Conservation (phyloP, 2,113 vertebrate species). For the Larimichthys polyactis region DNA sequence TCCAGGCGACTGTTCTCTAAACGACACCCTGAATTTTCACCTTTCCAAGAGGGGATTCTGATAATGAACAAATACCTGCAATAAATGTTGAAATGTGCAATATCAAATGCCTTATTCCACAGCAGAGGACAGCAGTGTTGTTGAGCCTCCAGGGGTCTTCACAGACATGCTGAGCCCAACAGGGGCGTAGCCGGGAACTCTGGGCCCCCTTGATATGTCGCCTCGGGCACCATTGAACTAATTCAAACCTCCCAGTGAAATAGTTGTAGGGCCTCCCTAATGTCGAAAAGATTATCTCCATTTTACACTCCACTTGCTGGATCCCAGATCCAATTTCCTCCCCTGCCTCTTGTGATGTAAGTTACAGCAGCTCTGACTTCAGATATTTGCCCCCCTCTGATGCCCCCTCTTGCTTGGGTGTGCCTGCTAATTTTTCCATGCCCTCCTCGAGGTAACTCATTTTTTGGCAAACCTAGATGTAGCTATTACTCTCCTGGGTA, state of each 20-base stretch:
- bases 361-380: constrained; percentile 22
- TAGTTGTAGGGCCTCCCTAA: not conserved
- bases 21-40: not conserved
- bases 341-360: constrained; percentile 8
- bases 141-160: constrained; percentile 4
- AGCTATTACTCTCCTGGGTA: too few relatives aligned
- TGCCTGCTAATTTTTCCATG: constrained; percentile 1
- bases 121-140: constrained; percentile 15
- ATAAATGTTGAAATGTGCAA: constrained; percentile 1
- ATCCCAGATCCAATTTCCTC: constrained; percentile 37
- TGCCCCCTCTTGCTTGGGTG: not conserved
- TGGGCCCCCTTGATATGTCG: not conserved
- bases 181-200: constrained; percentile 29
- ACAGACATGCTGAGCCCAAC: constrained; percentile 37
- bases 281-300: constrained; percentile 18
- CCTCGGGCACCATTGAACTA: constrained; percentile 30
- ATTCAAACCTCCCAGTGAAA: constrained; percentile 14
- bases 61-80: constrained; percentile 20
- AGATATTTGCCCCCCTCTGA: constrained; percentile 3
- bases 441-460: not conserved
- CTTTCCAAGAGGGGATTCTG: not conserved
- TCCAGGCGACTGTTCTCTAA: constrained; percentile 10
- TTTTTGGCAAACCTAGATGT: too few relatives aligned
- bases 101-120: not conserved
- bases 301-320: constrained; percentile 19